A percentile compares a stretch with the other conserved stretches of the same genome.
Conservation (phyloP, 2,888 invertebrate species). For the Plebejus anna region DNA sequence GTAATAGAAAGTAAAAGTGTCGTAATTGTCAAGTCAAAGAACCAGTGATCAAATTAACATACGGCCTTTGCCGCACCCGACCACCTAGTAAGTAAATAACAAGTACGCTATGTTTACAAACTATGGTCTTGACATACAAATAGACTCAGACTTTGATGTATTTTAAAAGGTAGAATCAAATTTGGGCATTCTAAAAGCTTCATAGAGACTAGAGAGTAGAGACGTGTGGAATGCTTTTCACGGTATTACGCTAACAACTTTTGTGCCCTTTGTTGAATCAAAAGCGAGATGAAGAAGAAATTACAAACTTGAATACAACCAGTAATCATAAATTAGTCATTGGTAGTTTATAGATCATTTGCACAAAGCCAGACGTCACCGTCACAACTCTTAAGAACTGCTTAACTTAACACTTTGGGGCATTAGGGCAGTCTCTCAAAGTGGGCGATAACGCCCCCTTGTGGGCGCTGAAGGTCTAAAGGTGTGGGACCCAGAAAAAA, state of each 20-base stretch:
- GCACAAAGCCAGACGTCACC: no score
- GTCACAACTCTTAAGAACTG: no score
- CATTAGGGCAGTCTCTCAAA: no score
- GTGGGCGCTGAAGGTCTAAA: no score
- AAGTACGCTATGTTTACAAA: constrained; percentile 5
- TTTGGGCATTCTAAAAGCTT: background rate
- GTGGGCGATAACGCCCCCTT: no score
- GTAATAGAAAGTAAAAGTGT: constrained; percentile 58
- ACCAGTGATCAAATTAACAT: constrained; percentile 57
- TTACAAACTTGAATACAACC: no score
- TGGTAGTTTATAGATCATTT: no score
- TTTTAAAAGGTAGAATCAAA: background rate
- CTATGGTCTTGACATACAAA: background rate
- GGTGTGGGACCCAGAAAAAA: no score
- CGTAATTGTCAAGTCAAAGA: constrained; percentile 49
- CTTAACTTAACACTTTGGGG: no score
- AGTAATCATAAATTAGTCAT: no score
- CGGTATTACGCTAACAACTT: background rate
- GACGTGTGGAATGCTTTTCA: background rate
- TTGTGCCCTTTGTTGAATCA: background rate
- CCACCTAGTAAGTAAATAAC: constrained; percentile 37
- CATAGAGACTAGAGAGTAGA: background rate
- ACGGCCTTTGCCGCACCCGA: constrained; percentile 54
- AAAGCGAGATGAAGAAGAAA: background rate
- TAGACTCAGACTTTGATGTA: background rate